Base-by-base conservation (phyloP, 2,888 invertebrate species). In the Nematopogon swammerdamellus region DNA sequence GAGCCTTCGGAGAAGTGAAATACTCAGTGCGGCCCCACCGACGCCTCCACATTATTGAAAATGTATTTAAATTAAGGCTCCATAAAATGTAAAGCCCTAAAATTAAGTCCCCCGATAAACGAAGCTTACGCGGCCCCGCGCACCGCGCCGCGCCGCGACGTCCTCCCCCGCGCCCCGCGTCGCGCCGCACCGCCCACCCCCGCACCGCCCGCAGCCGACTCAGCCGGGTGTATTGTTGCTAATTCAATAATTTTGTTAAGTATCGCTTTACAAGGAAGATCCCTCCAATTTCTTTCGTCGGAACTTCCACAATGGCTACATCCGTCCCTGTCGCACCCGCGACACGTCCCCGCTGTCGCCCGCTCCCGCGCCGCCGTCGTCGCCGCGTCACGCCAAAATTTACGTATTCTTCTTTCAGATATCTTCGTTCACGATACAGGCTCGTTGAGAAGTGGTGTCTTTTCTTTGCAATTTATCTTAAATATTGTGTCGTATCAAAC, bases 221-320 rank as follows among this genome's bases (percentile, higher is more conserved):
- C n/a, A n/a, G n/a, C n/a, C n/a, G 68, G 67, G 67, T 70, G 74
- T 75, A 73, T 74, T 75, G 74, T 74, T 72, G 73, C 69, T 74
- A 72, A 75, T 74, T 76, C 72, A 74, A 76, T 75, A 73, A 75
- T 72, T 36, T 36, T 25, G 11, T 14, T 36, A 36, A 36, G 36
- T 36, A 36, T 36, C 36, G 36, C 36, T 14, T 36, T 36, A 36
- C 36, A 36, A 14, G 11, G 36, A 36, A 14, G 36, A 36, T 36
- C 36, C 36, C 36, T 25, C 36, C 36, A 36, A 36, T 36, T 36
- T 36, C 36, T 36, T 36, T 36, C 25, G 25, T 4, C 3, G 36
- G 36, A 36, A 36, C 36, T 36, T 36, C 36, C 36, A 14, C 36
- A 14, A 25, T 25, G 11, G n/a, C 11, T 36, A 36, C 36, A 36